A percentile compares a stretch with the other conserved stretches of the same genome.
These are phyloP conservation scores for Electrophaes corylata DNA, from an alignment of 2,888 invertebrate species.

Conservation along the genomic window DNA sequence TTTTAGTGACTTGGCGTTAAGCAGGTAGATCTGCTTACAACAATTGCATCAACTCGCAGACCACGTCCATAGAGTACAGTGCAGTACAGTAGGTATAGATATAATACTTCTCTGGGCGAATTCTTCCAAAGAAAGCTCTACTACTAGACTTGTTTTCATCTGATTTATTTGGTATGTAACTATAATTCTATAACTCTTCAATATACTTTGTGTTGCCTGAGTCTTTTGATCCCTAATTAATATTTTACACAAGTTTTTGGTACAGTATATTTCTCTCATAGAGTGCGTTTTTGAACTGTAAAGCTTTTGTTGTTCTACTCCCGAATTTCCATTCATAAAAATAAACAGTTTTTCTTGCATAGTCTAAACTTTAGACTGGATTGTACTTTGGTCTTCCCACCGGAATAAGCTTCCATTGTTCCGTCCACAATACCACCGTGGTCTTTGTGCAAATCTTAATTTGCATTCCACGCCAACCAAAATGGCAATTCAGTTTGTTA, in stretches of 20 bases:
- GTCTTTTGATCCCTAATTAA: not conserved
- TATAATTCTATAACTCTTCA: not conserved
- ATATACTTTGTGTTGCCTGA: not conserved
- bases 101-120: not conserved
- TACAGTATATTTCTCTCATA: not conserved
- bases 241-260: too few relatives aligned
- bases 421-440: slow-evolving; percentile 28
- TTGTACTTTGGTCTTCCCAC: slow-evolving; percentile 12
- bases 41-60: too few relatives aligned
- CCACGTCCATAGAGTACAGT: too few relatives aligned
- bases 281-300: not conserved
- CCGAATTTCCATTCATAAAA: slow-evolving; percentile 9
- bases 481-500: slow-evolving; percentile 37
- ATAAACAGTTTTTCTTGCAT: slow-evolving; percentile 13
- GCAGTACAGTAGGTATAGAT: too few relatives aligned
- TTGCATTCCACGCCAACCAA: slow-evolving; percentile 35
- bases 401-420: slow-evolving; percentile 32
- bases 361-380: slow-evolving; percentile 19
- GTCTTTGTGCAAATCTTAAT: slow-evolving; percentile 35
- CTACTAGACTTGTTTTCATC: not conserved
- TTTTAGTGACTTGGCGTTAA: too few relatives aligned
- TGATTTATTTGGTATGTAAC: not conserved
- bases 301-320: not conserved
- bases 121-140: not conserved
- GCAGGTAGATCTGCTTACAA: too few relatives aligned